phyloP scores from a whole-genome alignment of 2,888 invertebrate species.

The Cryptophagus acutangulus region DNA sequence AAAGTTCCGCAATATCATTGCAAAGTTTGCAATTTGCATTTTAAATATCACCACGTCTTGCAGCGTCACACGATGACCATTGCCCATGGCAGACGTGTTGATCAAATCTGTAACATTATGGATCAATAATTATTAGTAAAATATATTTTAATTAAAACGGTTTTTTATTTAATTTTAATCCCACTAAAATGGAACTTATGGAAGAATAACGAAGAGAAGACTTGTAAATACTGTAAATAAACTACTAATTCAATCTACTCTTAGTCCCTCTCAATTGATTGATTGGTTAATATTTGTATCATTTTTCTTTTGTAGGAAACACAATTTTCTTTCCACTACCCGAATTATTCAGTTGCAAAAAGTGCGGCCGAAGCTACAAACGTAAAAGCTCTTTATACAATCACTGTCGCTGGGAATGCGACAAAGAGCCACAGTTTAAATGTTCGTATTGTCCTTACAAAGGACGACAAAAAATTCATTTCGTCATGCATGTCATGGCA shows the following conservation, averaged over 20 bases:
- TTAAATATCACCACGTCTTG: neutral
- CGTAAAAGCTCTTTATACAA: constrained; percentile 34
- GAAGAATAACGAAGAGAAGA: too few species aligned
- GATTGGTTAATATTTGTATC: too few species aligned
- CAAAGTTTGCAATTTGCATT: constrained; percentile 25
- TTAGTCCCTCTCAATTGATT: too few species aligned
- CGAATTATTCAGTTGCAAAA: neutral
- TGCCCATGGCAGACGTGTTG: neutral
- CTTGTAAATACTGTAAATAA: too few species aligned
- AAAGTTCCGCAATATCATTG: constrained; percentile 32
- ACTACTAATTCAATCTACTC: too few species aligned
- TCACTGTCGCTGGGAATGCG: constrained; percentile 35
- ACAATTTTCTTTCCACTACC: neutral
- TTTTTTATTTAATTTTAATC: too few species aligned
- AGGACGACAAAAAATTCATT: constrained; percentile 43
- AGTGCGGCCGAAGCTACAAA: constrained; percentile 33
- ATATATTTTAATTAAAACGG: too few species aligned
- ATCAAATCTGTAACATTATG: neutral
- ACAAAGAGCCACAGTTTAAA: constrained; percentile 33
- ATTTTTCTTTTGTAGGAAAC: too few species aligned
- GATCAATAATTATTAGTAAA: neutral
- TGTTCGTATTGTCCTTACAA: constrained; percentile 39
- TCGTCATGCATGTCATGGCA: constrained; percentile 43
- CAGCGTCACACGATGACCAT: neutral
- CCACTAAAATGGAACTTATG: too few species aligned